phyloP scores from a whole-genome alignment of 2,888 invertebrate species.

The Pollenia amentaria region DNA sequence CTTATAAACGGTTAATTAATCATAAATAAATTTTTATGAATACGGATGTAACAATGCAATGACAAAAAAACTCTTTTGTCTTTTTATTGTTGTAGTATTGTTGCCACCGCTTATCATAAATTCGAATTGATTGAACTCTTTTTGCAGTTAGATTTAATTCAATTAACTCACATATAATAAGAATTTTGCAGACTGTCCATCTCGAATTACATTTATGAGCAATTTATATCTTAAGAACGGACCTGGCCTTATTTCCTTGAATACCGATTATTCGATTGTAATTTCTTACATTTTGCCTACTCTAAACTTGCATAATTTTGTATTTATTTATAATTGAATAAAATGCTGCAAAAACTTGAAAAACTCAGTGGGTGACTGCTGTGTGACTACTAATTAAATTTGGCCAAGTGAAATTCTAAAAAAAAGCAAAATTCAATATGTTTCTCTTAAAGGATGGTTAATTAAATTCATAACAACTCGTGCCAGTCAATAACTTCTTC shows the following conservation, averaged over 20 bases:
- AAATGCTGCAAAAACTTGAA: conserved; percentile 3
- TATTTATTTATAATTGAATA: conserved; percentile 42
- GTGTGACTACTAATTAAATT: conserved; percentile 57
- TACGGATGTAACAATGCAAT: too few relatives aligned
- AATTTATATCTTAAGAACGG: background rate
- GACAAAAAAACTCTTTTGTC: too few relatives aligned
- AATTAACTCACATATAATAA: too few relatives aligned
- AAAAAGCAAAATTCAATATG: conserved; percentile 7
- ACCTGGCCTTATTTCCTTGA: background rate
- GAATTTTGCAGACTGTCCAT: too few relatives aligned
- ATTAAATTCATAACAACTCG: conserved; percentile 59
- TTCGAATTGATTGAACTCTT: too few relatives aligned
- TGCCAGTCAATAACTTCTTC: conserved; percentile 51
- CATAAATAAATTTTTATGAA: too few relatives aligned
- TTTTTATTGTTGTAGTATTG: too few relatives aligned
- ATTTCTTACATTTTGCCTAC: background rate
- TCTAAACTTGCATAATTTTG: background rate
- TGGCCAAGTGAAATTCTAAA: conserved; percentile 36
- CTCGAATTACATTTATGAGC: too few relatives aligned
- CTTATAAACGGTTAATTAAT: too few relatives aligned
- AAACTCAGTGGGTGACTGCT: conserved; percentile 44
- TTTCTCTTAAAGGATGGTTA: conserved; percentile 37
- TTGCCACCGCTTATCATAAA: too few relatives aligned
- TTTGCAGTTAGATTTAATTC: too few relatives aligned
- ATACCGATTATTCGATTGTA: conserved; percentile 8